Percentiles rank a stretch among this genome's conserved stretches.
These are phyloP conservation scores for Euplexia lucipara DNA, from an alignment of 2,888 invertebrate species.

Conservation along the genomic window DNA sequence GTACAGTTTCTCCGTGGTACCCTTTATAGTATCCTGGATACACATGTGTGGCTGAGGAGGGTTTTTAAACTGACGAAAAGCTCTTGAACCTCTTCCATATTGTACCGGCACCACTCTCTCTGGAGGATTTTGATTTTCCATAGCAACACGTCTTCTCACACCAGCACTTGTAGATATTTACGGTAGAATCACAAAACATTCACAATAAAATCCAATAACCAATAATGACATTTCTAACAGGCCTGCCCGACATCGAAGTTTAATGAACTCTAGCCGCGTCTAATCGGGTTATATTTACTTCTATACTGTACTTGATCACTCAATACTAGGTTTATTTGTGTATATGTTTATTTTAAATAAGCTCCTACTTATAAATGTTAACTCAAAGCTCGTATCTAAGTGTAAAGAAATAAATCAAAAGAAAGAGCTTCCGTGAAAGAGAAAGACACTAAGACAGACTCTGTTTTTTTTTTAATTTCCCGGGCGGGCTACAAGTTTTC, in stretches of 20 bases:
- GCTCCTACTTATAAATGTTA: constrained; percentile 65
- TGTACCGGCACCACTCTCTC: constrained; percentile 89
- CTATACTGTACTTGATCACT: constrained; percentile 68
- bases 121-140: constrained; percentile 85
- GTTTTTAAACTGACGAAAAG: constrained; percentile 93
- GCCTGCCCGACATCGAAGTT: constrained; percentile 80
- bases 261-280: constrained; percentile 83
- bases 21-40: constrained; percentile 92
- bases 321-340: constrained; percentile 66
- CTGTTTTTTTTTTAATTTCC: constrained; percentile 62
- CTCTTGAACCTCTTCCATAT: constrained; percentile 91
- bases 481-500: constrained; percentile 25
- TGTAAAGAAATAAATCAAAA: constrained; percentile 72
- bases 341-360: constrained; percentile 66
- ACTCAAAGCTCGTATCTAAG: constrained; percentile 69
- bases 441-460: constrained; percentile 70
- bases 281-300: constrained; percentile 66
- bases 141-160: constrained; percentile 71
- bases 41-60: constrained; percentile 95
- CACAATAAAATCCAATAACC: constrained; percentile 77
- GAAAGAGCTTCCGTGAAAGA: constrained; percentile 71
- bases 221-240: constrained; percentile 79
- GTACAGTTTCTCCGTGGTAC: constrained; percentile 90
- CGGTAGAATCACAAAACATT: constrained; percentile 74
- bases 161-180: constrained; percentile 63